Evolutionary conservation across 2,113 vertebrate species (phyloP), one percentile per base, ranked within the genome.

Genomic region (Apeltes quadracus): DNA sequence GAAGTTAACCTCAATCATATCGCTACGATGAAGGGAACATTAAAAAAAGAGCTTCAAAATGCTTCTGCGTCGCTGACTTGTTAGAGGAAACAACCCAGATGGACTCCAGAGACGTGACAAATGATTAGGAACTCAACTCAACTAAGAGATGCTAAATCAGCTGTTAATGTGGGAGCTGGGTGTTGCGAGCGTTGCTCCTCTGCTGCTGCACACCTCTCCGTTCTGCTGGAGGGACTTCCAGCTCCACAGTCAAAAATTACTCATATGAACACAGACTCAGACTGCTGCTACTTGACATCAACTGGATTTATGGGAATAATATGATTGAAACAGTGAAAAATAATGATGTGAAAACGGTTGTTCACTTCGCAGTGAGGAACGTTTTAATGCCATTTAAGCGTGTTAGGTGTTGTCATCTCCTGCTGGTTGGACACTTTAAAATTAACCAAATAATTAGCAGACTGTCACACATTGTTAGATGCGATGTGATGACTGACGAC

Each of bases 401-500:
- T 58, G 79, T 76, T 63, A 72, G 68, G 61, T 55, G 61, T 14
- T 71, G 58, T 72, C 61, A 34, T 13, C 56, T 62, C 71, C 73
- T 78, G 68, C 68, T 70, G 67, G 16, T 64, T 38, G 77, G 13
- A 64, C 46, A 55, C 13, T 51, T 65, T 36, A 50, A 72, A 73
- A 79, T 74, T 4, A 76, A 74, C 25, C 53, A 43, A 53, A 75
- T 46, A 68, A 75, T 72, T 41, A 69, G 34, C 50, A 64, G 51
- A 61, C 34, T 65, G 53, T 63, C 72, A 81, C 54, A 79, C 7
- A 25, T 51, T 61, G 56, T 70, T 39, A 55, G 22, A 34, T 16
- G 15, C 13, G 3, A 29, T 22, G 18, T 25, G 54, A 58, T 53
- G 73, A 69, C 3, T 44, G 69, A 58, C 18, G 12, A 20, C 50